phyloP scores from a whole-genome alignment of 2,797 vertebrate species.

The Bufotes viridis region DNA sequence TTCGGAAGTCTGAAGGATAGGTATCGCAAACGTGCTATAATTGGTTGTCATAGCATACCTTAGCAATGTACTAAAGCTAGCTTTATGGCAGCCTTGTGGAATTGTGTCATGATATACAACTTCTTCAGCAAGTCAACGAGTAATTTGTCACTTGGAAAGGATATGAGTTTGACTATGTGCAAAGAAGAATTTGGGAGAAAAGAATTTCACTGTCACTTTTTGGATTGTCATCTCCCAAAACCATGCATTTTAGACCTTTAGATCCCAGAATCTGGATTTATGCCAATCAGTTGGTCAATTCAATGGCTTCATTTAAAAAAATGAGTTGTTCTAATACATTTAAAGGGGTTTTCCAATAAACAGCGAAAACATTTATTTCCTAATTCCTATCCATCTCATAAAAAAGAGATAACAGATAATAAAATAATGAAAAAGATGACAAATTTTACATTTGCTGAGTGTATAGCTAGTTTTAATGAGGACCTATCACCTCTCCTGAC shows the following conservation, averaged over 20 bases:
- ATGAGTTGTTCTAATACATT: too few species aligned
- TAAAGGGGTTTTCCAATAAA: too few species aligned
- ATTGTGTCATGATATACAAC: slow-evolving; percentile 30
- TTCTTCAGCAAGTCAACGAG: slow-evolving; percentile 5
- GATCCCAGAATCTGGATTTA: neutral
- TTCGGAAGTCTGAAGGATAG: slow-evolving; percentile 10
- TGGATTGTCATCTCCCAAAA: slow-evolving; percentile 5
- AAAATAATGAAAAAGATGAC: too few species aligned
- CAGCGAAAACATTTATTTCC: too few species aligned
- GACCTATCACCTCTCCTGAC: too few species aligned
- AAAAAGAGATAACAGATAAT: too few species aligned
- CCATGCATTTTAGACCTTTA: neutral
- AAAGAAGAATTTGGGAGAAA: neutral
- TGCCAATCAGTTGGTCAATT: neutral
- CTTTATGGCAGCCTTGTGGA: slow-evolving; percentile 23
- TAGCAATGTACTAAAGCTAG: neutral
- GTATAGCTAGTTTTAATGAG: too few species aligned
- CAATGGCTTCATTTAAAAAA: too few species aligned
- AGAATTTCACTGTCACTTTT: neutral
- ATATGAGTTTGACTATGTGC: neutral
- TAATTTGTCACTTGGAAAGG: slow-evolving; percentile 19
- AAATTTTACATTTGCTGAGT: too few species aligned
- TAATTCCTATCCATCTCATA: too few species aligned
- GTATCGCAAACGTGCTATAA: slow-evolving; percentile 21
- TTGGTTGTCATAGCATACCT: slow-evolving; percentile 30